Percentiles rank a stretch among this genome's conserved stretches.
Conservation (phyloP, 2,888 invertebrate species). For the Calameuta pallipes region DNA sequence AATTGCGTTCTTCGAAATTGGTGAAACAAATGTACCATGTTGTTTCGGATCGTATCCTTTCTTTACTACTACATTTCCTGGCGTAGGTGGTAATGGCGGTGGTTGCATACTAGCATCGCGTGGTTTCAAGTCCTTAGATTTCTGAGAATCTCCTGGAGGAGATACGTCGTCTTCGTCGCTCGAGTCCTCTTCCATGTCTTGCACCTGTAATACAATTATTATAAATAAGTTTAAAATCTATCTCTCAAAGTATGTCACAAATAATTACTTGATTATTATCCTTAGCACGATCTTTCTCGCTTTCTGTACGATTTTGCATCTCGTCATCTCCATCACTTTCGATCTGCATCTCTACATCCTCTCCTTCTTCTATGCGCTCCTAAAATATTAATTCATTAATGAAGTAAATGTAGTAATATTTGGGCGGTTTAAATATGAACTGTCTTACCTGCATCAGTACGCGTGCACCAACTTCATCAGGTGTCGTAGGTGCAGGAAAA, state of each 20-base stretch:
- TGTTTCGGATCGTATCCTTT: conserved; percentile 97
- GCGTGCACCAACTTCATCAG: conserved; percentile 95
- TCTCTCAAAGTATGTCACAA: neutral
- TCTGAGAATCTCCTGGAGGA: conserved; percentile 55
- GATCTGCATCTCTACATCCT: conserved; percentile 90
- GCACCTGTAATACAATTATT: conserved; percentile 67
- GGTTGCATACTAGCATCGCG: conserved; percentile 66
- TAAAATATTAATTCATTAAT: conserved; percentile 44
- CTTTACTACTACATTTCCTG: conserved; percentile 94
- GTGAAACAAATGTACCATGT: conserved; percentile 58
- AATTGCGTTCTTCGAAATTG: neutral
- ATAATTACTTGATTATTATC: conserved; percentile 67
- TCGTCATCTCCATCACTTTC: conserved; percentile 85
- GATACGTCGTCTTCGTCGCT: conserved; percentile 72
- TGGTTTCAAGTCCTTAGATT: conserved; percentile 63
- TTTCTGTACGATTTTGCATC: conserved; percentile 58
- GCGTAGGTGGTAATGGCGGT: conserved; percentile 85
- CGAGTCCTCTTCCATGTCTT: conserved; percentile 94
- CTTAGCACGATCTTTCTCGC: conserved; percentile 65
- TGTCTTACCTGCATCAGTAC: conserved; percentile 82
- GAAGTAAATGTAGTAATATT: neutral
- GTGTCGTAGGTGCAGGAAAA: conserved; percentile 97
- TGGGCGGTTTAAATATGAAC: neutral
- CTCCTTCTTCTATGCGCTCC: conserved; percentile 82
- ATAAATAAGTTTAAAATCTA: conserved; percentile 13